Percentiles rank a stretch among this genome's conserved stretches.
phyloP scores from a whole-genome alignment of 1,140 invertebrate species.

The Parasteatoda tepidariorum region DNA sequence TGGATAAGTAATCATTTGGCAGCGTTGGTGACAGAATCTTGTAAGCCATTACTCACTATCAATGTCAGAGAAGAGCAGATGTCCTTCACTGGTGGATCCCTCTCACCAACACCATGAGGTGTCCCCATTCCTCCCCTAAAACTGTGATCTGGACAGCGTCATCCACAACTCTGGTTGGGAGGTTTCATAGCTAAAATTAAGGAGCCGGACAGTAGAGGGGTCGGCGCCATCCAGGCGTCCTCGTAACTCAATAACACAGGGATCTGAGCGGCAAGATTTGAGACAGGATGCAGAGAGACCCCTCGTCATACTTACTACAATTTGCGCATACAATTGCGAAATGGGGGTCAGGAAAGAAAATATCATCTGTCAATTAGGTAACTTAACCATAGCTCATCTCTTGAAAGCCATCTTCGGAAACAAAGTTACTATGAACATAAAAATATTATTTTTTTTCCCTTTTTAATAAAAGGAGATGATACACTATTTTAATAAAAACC shows the following conservation, averaged over 20 bases:
- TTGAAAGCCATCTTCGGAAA: too few relatives aligned
- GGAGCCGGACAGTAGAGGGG: conserved; percentile 35
- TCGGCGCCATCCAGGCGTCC: conserved; percentile 31
- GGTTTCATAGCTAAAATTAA: conserved; percentile 50
- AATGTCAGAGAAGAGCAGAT: conserved; percentile 37
- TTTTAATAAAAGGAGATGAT: too few relatives aligned
- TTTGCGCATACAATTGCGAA: neutral
- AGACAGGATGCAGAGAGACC: conserved; percentile 10
- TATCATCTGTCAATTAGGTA: neutral
- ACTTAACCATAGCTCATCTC: neutral
- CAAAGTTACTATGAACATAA: too few relatives aligned
- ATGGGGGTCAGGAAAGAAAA: neutral
- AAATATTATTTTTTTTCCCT: too few relatives aligned
- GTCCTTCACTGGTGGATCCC: neutral
- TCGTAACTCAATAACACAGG: conserved; percentile 49
- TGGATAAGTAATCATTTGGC: conserved; percentile 31
- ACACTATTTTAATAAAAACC: too few relatives aligned
- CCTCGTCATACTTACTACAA: neutral
- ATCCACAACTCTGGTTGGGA: neutral
- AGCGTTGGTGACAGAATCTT: conserved; percentile 28
- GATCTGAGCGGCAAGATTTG: neutral
- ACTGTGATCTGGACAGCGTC: conserved; percentile 36
- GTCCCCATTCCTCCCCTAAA: conserved; percentile 26
- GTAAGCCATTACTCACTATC: conserved; percentile 49
- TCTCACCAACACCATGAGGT: conserved; percentile 46